These are phyloP conservation scores for Pseudochirops cupreus DNA, from an alignment of 2,797 vertebrate genomes.

Conservation along the genomic window DNA sequence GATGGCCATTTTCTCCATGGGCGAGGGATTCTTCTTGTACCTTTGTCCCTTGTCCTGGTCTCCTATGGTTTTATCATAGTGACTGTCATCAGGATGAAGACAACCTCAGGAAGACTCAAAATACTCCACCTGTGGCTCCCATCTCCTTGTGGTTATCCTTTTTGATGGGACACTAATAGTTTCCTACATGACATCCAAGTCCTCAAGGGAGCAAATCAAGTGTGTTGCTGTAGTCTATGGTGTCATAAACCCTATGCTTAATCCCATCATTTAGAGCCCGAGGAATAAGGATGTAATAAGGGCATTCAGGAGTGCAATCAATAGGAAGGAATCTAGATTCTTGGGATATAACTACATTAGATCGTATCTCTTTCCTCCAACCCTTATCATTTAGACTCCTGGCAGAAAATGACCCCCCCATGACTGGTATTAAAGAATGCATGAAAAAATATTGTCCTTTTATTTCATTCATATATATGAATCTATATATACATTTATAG, in stretches of 20 bases:
- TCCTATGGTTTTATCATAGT: conserved; percentile 22
- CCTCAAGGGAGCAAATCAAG: not conserved
- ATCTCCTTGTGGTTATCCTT: conserved; percentile 18
- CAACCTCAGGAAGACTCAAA: conserved; percentile 4
- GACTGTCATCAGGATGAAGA: conserved; percentile 32
- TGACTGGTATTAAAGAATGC: too few species aligned
- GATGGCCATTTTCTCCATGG: conserved; percentile 23
- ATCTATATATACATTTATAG: not conserved
- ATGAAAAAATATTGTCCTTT: not conserved
- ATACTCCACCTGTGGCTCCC: conserved; percentile 24
- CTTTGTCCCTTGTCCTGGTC: conserved; percentile 25
- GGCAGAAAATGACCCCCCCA: too few species aligned
- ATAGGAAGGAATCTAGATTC: too few species aligned
- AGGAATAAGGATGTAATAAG: conserved; percentile 18
- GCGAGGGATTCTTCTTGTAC: conserved; percentile 17
- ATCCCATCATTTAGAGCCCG: conserved; percentile 36
- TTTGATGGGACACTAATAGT: conserved; percentile 19
- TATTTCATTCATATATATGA: not conserved
- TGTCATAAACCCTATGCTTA: conserved; percentile 22
- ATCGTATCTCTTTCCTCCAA: too few species aligned
- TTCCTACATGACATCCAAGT: conserved; percentile 23
- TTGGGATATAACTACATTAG: too few species aligned
- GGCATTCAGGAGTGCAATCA: not conserved
- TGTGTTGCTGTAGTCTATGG: conserved; percentile 41
- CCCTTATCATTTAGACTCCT: too few species aligned